A percentile compares a stretch with the other conserved stretches of the same genome.
These are phyloP conservation scores for Oryzias celebensis DNA, from an alignment of 2,113 vertebrate genomes.

Conservation along the genomic window DNA sequence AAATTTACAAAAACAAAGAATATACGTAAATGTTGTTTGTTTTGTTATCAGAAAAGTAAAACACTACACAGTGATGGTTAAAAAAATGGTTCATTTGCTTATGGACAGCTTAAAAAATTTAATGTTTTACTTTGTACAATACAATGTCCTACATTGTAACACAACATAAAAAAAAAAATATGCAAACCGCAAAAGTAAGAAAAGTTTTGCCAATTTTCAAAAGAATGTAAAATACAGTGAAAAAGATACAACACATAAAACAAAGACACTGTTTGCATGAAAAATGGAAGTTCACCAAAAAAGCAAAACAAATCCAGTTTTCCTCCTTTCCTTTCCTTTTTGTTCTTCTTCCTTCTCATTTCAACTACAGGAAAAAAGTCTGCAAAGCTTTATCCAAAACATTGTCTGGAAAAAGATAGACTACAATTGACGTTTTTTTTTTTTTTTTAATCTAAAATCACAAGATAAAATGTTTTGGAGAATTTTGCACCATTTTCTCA, in stretches of 20 bases:
- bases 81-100: background rate
- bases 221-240: background rate
- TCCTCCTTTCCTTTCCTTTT: slow-evolving; percentile 42
- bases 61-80: background rate
- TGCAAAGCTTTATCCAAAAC: slow-evolving; percentile 44
- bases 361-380: slow-evolving; percentile 36
- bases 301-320: slow-evolving; percentile 41
- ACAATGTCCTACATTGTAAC: too few relatives aligned
- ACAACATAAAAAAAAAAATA: too few relatives aligned
- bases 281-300: slow-evolving; percentile 60
- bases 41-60: background rate
- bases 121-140: too few relatives aligned
- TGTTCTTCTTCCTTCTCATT: slow-evolving; percentile 60
- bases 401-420: slow-evolving; percentile 49
- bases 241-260: background rate
- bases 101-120: too few relatives aligned
- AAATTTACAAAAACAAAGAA: background rate
- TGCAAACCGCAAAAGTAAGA: too few relatives aligned
- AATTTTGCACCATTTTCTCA: too few relatives aligned
- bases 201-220: too few relatives aligned
- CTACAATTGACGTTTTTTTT: slow-evolving; percentile 9
- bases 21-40: background rate
- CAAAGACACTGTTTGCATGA: slow-evolving; percentile 6
- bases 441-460: background rate
- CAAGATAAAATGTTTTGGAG: background rate